These are phyloP conservation scores for Lepidurus couesii DNA, from an alignment of 1,140 invertebrate species.

Conservation along the genomic window DNA sequence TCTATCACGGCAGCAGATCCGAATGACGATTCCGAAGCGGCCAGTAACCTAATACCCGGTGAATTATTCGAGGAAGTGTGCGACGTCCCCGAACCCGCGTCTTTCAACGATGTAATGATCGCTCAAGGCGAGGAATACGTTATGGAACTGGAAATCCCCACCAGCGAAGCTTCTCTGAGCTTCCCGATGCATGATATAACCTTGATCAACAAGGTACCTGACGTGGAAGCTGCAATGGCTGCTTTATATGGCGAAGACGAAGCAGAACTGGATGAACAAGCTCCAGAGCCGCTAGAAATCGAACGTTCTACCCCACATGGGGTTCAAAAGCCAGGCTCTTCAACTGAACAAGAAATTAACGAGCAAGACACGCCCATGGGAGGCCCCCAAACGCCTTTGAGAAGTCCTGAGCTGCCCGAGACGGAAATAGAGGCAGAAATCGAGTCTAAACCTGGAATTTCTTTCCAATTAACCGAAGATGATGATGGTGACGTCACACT, in stretches of 20 bases:
- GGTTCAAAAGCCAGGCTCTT: too few species aligned
- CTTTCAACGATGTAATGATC: not conserved
- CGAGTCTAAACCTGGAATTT: too few species aligned
- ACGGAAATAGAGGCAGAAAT: too few species aligned
- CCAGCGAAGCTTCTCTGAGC: not conserved
- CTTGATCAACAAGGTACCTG: not conserved
- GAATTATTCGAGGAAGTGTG: not conserved
- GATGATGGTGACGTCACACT: too few species aligned
- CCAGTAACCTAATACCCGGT: not conserved
- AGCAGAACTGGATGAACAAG: not conserved
- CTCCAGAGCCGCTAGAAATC: not conserved
- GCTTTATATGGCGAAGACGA: slow-evolving; percentile 24
- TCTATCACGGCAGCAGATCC: too few species aligned
- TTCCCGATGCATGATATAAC: not conserved
- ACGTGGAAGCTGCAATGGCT: slow-evolving; percentile 29
- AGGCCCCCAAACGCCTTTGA: too few species aligned
- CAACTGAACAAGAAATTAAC: too few species aligned
- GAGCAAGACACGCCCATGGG: too few species aligned
- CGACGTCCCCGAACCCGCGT: not conserved
- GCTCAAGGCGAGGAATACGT: not conserved
- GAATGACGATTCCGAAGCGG: not conserved
- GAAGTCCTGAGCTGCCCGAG: too few species aligned
- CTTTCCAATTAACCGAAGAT: too few species aligned
- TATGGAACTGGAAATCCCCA: not conserved
- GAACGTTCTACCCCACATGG: not conserved